phyloP scores from a whole-genome alignment of 2,888 invertebrate genomes.

The Unio delphinus region DNA sequence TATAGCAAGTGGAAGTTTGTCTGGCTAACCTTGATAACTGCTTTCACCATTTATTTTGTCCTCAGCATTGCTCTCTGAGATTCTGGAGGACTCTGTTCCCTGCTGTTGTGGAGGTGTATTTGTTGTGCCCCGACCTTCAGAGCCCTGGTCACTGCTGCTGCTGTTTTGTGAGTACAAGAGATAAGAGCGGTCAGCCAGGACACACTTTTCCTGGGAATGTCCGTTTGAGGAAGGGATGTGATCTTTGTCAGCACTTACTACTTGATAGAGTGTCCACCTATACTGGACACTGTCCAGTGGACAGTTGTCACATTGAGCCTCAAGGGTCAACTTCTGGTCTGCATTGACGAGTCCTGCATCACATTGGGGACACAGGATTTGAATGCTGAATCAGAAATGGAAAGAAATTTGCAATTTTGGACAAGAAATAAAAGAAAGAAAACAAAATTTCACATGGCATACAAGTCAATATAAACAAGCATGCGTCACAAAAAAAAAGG shows the following conservation, averaged over 20 bases:
- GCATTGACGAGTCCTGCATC: constrained; percentile 46
- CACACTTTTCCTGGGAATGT: too few relatives aligned
- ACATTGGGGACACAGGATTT: constrained; percentile 51
- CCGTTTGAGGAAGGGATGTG: too few relatives aligned
- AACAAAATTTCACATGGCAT: background rate
- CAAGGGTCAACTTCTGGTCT: constrained; percentile 53
- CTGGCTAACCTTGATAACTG: too few relatives aligned
- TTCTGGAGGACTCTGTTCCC: too few relatives aligned
- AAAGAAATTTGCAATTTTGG: background rate
- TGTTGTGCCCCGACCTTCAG: too few relatives aligned
- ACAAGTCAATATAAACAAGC: background rate
- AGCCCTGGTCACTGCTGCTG: too few relatives aligned
- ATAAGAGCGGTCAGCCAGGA: too few relatives aligned
- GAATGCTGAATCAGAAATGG: constrained; percentile 41
- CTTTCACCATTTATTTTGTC: too few relatives aligned
- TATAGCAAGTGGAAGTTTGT: too few relatives aligned
- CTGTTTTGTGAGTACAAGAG: too few relatives aligned
- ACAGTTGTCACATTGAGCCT: constrained; percentile 48
- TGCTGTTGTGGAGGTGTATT: too few relatives aligned
- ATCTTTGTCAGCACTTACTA: constrained; percentile 5
- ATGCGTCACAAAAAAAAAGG: background rate
- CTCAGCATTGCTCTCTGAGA: too few relatives aligned
- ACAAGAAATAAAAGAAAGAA: constrained; percentile 6
- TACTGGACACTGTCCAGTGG: constrained; percentile 27
- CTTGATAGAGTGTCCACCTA: constrained; percentile 44